Base-by-base conservation (phyloP, 2,888 invertebrate genomes). In the Heliothis peltigera region DNA sequence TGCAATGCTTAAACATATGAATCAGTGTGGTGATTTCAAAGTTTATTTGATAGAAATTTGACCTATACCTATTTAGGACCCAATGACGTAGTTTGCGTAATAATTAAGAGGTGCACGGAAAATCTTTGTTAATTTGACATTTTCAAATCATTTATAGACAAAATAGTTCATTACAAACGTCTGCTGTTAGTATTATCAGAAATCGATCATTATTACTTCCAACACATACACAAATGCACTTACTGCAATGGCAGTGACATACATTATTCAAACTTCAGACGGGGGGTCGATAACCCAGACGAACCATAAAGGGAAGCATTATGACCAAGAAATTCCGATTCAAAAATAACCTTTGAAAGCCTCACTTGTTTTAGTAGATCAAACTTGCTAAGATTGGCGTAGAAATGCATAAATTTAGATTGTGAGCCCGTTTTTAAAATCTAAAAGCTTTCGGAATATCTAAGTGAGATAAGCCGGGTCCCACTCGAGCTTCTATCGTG, bases 231-330 rank as follows among this genome's bases (percentile, higher is more conserved):
- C 68, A 80, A 77, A 79, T 78, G 78, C 81, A 83, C 66, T 80
- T 49, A 77, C 78, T 79, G 69, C 74, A 64, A 75, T 77, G 73
- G 66, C 72, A 79, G 85, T 84, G 83, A 82, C 80, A 90, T 91
- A 89, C 87, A 90, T 90, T 85, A 91, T 91, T 91, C 90, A 90
- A 83, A 77, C 81, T 75, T 71, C 75, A 72, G 69, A 67, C 75
- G 63, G 77, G 79, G n/a, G 89, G 87, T 91, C 91, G 89, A 91
- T 91, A 91, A 88, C 87, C 83, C 74, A 82, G 83, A 82, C 85
- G 78, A 75, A 80, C 80, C 84, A 84, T 83, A 87, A 84, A 78
- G 77, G 74, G 82, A 86, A 88, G 85, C 85, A 85, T 86, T 86
- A 84, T 69, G 53, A 52, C 54, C 72, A 77, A 87, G 84, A 81